These are phyloP conservation scores for Orthosia gothica DNA, from an alignment of 2,888 invertebrate genomes.

Conservation along the genomic window DNA sequence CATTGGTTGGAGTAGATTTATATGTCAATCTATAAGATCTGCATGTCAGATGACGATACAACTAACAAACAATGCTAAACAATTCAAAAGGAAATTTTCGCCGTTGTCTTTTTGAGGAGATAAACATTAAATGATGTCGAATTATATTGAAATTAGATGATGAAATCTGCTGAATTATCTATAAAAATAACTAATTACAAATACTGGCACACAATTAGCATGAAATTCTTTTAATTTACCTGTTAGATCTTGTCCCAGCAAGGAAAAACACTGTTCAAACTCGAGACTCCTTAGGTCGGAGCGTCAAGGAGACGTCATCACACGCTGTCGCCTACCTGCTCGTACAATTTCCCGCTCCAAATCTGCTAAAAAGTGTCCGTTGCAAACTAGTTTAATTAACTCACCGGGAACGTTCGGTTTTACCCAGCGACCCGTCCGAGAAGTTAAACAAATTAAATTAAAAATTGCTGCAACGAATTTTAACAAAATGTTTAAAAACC, in stretches of 20 bases:
- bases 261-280: constrained; percentile 13
- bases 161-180: no score
- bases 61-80: no score
- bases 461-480: constrained; percentile 38
- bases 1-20: constrained; percentile 5
- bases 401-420: constrained; percentile 38
- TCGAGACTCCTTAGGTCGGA: constrained; percentile 8
- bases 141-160: not conserved
- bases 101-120: not conserved
- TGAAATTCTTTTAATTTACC: not conserved
- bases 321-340: constrained; percentile 28
- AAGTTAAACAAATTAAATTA: constrained; percentile 50
- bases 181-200: no score
- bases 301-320: constrained; percentile 45
- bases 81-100: not conserved
- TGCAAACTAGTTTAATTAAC: constrained; percentile 52
- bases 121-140: not conserved
- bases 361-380: constrained; percentile 51
- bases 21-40: no score
- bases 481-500: constrained; percentile 49
- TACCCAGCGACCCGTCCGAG: constrained; percentile 19
- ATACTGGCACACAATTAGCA: not conserved
- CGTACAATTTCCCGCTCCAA: constrained; percentile 44
- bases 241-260: not conserved
- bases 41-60: no score